Base-by-base conservation (phyloP, 2,797 vertebrate species). In the Centropyge bicolor region DNA sequence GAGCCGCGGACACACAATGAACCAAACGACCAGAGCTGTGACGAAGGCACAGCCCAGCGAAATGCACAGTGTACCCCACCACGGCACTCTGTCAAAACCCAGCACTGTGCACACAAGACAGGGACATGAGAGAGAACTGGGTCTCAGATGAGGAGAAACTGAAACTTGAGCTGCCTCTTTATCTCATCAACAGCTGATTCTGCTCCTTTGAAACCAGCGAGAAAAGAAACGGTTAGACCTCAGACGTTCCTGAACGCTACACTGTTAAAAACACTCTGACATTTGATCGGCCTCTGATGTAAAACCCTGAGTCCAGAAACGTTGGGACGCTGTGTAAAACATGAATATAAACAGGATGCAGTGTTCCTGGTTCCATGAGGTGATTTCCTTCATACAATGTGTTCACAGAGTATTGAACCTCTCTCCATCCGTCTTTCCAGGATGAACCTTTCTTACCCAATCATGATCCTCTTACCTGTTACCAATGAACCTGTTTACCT, bases 1-100 rank as follows among this genome's bases (percentile, higher is more conserved):
- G 94, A 99, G 97, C 74, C 89, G 96, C 0, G 98, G 98, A 93
- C 98, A 99, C 49, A 98, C 96, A 86, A 96, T 80, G 89, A 98
- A 97, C 98, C 97, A 99, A 88, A 99, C 97, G 62, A 97, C 3
- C 75, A 98, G 80, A 83, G 96, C 97, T 74, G 97, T 97, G 88
- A 96, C 13, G 68, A 96, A 49, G 67, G 96, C 97, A 83, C 93
- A 97, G 86, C 95, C 97, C 87, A 96, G 83, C 20, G 97, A 95
- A 91, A 98, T 96, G 80, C 97, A 94, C 80, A 97, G 89, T 56
- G 96, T 97, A 57, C 96, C 96, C 98, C 98, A 99, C 94, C 97
- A 96, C 41, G 97, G 98, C 89, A 98, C 80, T 89, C 85, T 95
- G 95, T 99, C 96, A 91, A 98, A 98, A 88, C 97, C 97, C 93